These are phyloP conservation scores for Napeogenes sylphis DNA, from an alignment of 2,888 invertebrate genomes.

Conservation along the genomic window DNA sequence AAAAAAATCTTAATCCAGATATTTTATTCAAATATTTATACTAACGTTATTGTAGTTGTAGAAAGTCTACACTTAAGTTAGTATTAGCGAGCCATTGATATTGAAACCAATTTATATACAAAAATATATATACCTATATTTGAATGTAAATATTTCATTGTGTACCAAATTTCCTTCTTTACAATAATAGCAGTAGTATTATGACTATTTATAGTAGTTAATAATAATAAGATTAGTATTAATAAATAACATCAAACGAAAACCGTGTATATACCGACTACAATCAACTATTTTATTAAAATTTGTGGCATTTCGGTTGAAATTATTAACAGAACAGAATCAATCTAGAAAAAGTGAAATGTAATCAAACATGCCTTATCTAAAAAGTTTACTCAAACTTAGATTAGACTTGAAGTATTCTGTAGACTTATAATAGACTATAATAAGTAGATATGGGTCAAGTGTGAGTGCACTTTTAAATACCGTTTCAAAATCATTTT, in stretches of 20 bases:
- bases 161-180: constrained; percentile 77
- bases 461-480: constrained; percentile 4
- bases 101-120: constrained; percentile 72
- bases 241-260: background rate
- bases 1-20: constrained; percentile 54
- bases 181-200: constrained; percentile 68
- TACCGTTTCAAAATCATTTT: background rate
- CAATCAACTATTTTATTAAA: background rate
- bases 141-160: constrained; percentile 69
- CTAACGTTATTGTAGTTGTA: constrained; percentile 69
- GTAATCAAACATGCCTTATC: constrained; percentile 1
- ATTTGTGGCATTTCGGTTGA: background rate
- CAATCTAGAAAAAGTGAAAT: background rate
- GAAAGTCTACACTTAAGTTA: constrained; percentile 51
- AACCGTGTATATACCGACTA: background rate
- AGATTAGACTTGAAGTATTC: constrained; percentile 3
- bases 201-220: constrained; percentile 28
- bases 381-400: constrained; percentile 7
- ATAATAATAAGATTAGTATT: constrained; percentile 8
- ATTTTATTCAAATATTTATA: constrained; percentile 76
- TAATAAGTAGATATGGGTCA: background rate
- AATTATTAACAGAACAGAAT: background rate
- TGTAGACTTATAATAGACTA: background rate
- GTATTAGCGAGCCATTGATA: constrained; percentile 41
- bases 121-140: constrained; percentile 62